These are phyloP conservation scores for Borostomias antarcticus DNA, from an alignment of 2,797 vertebrate genomes.

Conservation along the genomic window DNA sequence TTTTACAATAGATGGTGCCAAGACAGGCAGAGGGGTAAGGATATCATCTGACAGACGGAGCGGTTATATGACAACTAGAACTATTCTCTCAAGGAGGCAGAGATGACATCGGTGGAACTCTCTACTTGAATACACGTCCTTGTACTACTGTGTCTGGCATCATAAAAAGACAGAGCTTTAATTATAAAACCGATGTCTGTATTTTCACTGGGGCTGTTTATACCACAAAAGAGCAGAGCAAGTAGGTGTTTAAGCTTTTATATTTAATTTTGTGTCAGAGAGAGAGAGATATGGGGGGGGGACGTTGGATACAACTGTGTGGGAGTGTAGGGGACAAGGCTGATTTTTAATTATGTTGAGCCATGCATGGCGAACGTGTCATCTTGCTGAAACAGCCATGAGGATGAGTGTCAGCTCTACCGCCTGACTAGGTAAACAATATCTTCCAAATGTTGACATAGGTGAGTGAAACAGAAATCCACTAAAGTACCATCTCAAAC, in stretches of 20 bases:
- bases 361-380: constrained; percentile 41
- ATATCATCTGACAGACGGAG: too few species aligned
- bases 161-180: neutral
- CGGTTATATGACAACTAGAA: too few species aligned
- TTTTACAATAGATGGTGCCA: too few species aligned
- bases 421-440: constrained; percentile 20
- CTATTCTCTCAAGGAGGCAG: neutral
- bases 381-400: constrained; percentile 52
- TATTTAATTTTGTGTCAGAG: neutral
- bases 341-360: constrained; percentile 10
- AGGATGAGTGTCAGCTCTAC: constrained; percentile 61
- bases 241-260: neutral
- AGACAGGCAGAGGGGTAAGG: too few species aligned
- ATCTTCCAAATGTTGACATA: neutral
- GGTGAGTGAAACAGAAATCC: neutral
- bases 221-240: neutral
- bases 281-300: constrained; percentile 12
- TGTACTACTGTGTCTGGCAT: constrained; percentile 13
- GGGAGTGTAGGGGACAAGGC: constrained; percentile 43
- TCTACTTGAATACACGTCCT: constrained; percentile 21
- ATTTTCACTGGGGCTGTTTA: too few species aligned
- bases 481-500: too few species aligned
- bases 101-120: neutral
- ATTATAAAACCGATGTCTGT: neutral
- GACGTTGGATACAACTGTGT: constrained; percentile 38